A percentile compares a stretch with the other conserved stretches of the same genome.
Conservation (phyloP, 2,113 vertebrate species). For the Charadrius vociferus region DNA sequence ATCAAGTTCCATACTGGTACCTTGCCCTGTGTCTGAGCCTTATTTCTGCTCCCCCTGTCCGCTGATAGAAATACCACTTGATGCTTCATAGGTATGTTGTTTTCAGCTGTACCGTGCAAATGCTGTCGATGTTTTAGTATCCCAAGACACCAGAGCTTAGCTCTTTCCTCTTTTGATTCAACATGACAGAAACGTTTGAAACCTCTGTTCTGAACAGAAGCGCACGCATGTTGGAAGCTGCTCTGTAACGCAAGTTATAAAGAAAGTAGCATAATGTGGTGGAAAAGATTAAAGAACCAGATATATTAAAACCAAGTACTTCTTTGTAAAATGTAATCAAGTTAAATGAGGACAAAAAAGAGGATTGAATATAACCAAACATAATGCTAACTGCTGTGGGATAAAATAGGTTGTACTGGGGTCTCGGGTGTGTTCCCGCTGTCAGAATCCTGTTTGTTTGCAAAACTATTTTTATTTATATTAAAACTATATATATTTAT, state of each 20-base stretch:
- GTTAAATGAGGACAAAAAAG: background rate
- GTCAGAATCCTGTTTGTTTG: background rate
- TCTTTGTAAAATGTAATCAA: background rate
- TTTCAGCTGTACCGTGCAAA: background rate
- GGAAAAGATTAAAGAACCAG: background rate
- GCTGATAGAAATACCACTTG: background rate
- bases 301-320: background rate
- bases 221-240: rapidly evolving
- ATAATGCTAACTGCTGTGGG: background rate
- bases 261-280: background rate
- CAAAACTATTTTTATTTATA: background rate
- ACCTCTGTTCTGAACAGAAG: background rate
- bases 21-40: background rate
- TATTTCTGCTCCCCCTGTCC: background rate
- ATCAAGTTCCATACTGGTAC: background rate
- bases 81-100: background rate
- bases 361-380: background rate
- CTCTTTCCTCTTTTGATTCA: background rate
- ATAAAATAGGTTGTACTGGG: background rate
- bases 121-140: background rate
- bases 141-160: background rate
- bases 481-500: background rate
- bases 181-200: background rate
- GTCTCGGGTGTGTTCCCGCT: background rate
- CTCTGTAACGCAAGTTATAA: background rate